Evolutionary conservation across 2,113 vertebrate species (phyloP).

Genomic region (Zapornia atra): DNA sequence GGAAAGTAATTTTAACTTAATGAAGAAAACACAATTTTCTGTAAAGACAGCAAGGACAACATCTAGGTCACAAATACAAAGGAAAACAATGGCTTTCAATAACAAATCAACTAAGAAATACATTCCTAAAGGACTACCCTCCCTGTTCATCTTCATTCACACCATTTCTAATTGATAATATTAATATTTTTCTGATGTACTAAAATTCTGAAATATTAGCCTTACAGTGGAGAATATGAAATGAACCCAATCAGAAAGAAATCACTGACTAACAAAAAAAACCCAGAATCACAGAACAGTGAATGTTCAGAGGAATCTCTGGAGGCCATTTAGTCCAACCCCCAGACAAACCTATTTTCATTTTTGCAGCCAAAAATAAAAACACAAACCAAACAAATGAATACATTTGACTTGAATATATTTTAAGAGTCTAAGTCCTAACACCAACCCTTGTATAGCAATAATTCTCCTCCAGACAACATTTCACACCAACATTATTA

Average conservation of each 20-base stretch:
- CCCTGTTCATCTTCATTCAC: not conserved
- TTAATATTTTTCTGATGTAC: not conserved
- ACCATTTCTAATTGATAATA: not conserved
- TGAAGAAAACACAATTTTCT: not conserved
- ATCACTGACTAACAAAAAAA: not conserved
- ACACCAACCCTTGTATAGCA: not conserved
- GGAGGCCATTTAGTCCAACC: not conserved
- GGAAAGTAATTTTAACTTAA: not conserved
- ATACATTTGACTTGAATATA: not conserved
- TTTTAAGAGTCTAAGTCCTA: not conserved
- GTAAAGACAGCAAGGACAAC: not conserved
- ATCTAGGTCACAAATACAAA: not conserved
- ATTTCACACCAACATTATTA: not conserved
- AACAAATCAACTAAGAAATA: not conserved
- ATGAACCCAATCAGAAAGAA: not conserved
- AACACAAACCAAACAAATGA: not conserved
- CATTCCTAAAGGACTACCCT: not conserved
- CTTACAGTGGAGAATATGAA: not conserved
- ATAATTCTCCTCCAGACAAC: not conserved
- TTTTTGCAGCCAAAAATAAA: not conserved
- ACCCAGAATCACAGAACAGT: not conserved
- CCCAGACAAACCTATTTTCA: not conserved
- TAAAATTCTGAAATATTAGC: not conserved
- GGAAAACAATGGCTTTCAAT: not conserved
- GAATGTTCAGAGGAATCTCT: not conserved